Evolutionary conservation across 2,888 invertebrate genomes (phyloP), one percentile per base, ranked within the genome.

Genomic region (Anodontia alba): DNA sequence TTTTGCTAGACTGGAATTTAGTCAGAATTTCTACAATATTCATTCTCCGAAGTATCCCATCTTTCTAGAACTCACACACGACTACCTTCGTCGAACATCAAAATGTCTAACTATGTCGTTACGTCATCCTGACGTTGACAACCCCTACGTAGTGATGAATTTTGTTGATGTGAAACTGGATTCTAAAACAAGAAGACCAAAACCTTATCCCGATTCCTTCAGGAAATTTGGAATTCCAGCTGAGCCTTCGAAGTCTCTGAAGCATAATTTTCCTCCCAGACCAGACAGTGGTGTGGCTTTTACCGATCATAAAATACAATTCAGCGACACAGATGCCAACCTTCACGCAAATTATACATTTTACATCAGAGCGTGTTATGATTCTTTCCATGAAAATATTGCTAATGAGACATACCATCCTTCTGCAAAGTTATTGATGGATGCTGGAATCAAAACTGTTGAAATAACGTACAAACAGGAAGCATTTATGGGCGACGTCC

Each of bases 311-410:
- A 66, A 57, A 2, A 62, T 83, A 0, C 46, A 46, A 43, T 83
- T 70, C 42, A 80, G 78, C 31, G 80, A 83, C 43, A 78, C 71
- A 7, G 83, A 83, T 31, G 80, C 62, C 62, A 80, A 80, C 23
- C 67, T 62, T n/a, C 83, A 83, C 54, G 43, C 69, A 2, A 80
- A 83, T 43, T 83, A 69, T 42, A 70, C 75, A 20, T 42, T 62
- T 15, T 83, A 83, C 38, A 67, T 73, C 23, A 29, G 75, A 38
- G 51, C 75, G 12, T 68, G 77, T 33, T 75, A 31, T 33, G 75
- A 83, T 43, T 51, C 75, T 12, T 75, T 80, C n/a, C 69, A 68
- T 31, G 83, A 80, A 73, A 75, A 83, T 49, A 38, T 78, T 46
- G n/a, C 57, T 20, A 26, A 67, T 1, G 57, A 70, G 23, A 54